Base-by-base conservation (phyloP, 1,140 invertebrate species). In the Diorhabda carinulata region DNA sequence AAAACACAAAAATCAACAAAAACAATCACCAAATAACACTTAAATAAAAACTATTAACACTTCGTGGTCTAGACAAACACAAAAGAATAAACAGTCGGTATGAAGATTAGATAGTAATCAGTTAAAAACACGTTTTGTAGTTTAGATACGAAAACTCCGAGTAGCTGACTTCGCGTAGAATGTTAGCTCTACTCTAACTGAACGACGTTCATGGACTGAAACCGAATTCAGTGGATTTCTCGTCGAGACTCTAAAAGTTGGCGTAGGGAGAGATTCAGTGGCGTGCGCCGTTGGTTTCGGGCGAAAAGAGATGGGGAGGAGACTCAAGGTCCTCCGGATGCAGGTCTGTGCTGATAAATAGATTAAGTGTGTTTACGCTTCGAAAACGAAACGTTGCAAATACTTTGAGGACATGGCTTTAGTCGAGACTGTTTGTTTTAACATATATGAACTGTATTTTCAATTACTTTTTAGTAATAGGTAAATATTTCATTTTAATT, bases 11-110 rank as follows among this genome's bases (percentile, higher is more conserved):
- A 65, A 56, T 25, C 47, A 64, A 40, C 43, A 40, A 52, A 65
- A 65, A 65, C 64, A 65, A 65, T 43, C 64, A 65, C 64, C 8
- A 65, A 65, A 65, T 56, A 65, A 56, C 64, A 65, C 64, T 65
- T 9, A 64, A 65, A 62, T 43, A 44, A 10, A 43, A 62, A 65
- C 64, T 25, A 65, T 56, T 41, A 65, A 57, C 64, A 65, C 64
- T 65, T 41, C 47, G 44, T 40, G 9, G 43, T 6, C 47, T 40
- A 65, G 7, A 57, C 64, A 65, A 44, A 65, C 64, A 65, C 64
- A 65, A 65, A 57, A 56, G 40, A 56, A 65, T n/a, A 65, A 65
- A 64, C 44, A 57, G 64, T 41, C 42, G 61, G 43, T 52, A n/a
- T 43, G 10, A 40, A 52, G 10, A 47, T 56, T 4, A 57, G 64